Base-by-base conservation (phyloP, 2,888 invertebrate genomes). In the Yponomeuta malinellus region DNA sequence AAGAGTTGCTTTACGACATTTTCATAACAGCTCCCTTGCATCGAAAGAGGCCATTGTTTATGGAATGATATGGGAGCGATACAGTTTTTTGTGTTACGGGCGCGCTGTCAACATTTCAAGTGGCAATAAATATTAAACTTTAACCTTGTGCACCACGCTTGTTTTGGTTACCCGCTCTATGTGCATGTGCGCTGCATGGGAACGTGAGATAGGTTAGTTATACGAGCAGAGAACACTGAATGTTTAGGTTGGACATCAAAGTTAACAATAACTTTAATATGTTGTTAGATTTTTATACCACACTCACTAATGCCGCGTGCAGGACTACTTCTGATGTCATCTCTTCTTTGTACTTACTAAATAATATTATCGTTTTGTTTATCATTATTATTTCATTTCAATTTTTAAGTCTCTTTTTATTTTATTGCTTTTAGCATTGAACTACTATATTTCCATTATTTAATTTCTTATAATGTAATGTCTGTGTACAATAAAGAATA, bases 81-180 rank as follows among this genome's bases (percentile, higher is more conserved):
- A 85, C 76, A 82, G 79, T 84, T 85, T 59, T 88, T 83, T 75
- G 78, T 79, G 79, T 81, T 80, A 81, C 79, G 77, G 78, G 76
- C 77, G 76, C 76, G 78, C 83, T 85, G 89, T 89, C 89, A 83
- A 78, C 85, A 76, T 77, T 59, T 84, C 80, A 85, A 92, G 92
- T 88, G 87, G 87, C 80, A 75, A 87, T 91, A 90, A 90, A 91
- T 91, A 88, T 89, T 86, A 83, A 88, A 83, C 84, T 86, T 71
- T 88, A 90, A 89, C 90, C 90, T 90, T 90, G 87, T 83, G 52
- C 12, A 31, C 77, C 79, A 78, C 79, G 85, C 86, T 89, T 91
- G 89, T 90, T 90, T 89, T 84, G 82, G 85, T 86, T 84, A 85
- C 80, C 83, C 82, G 81, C 82, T 83, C 79, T 81, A 43, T 9